Percentiles rank a stretch among this genome's conserved stretches.
phyloP scores from a whole-genome alignment of 2,888 invertebrate genomes.

The Lacanobia wlatinum region DNA sequence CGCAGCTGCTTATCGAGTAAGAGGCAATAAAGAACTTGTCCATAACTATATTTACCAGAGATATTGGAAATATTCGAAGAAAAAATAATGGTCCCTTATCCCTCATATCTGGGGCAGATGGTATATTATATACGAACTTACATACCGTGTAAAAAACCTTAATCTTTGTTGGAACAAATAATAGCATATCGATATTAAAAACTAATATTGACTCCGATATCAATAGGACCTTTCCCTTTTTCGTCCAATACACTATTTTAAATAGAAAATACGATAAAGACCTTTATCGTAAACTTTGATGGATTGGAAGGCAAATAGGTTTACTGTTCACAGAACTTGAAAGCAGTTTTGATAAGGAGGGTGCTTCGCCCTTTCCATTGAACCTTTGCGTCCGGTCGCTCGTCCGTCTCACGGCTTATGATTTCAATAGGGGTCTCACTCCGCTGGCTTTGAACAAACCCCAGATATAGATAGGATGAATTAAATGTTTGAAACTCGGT shows the following conservation, averaged over 20 bases:
- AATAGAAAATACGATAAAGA: slow-evolving; percentile 69
- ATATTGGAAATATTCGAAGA: slow-evolving; percentile 50
- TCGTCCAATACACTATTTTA: slow-evolving; percentile 57
- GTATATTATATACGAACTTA: slow-evolving; percentile 41
- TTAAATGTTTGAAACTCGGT: slow-evolving; percentile 64
- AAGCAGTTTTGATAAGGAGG: slow-evolving; percentile 76
- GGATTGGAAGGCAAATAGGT: slow-evolving; percentile 76
- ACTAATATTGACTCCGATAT: slow-evolving; percentile 64
- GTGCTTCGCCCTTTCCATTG: slow-evolving; percentile 68
- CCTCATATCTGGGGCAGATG: slow-evolving; percentile 37
- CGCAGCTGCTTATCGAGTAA: slow-evolving; percentile 30
- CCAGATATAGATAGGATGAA: slow-evolving; percentile 59
- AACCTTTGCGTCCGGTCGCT: slow-evolving; percentile 67
- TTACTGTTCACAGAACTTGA: slow-evolving; percentile 73
- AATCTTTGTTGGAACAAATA: slow-evolving; percentile 61
- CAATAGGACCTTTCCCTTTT: slow-evolving; percentile 57
- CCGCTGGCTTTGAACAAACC: slow-evolving; percentile 64
- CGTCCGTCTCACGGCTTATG: slow-evolving; percentile 67
- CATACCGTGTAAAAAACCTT: slow-evolving; percentile 43
- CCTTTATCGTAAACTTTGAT: slow-evolving; percentile 73
- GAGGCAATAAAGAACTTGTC: slow-evolving; percentile 39
- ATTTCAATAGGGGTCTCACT: slow-evolving; percentile 71
- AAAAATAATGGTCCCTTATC: slow-evolving; percentile 46
- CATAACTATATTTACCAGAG: slow-evolving; percentile 55
- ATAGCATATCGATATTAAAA: slow-evolving; percentile 64